Conservation (phyloP, 2,888 invertebrate genomes). For the Automeris io region DNA sequence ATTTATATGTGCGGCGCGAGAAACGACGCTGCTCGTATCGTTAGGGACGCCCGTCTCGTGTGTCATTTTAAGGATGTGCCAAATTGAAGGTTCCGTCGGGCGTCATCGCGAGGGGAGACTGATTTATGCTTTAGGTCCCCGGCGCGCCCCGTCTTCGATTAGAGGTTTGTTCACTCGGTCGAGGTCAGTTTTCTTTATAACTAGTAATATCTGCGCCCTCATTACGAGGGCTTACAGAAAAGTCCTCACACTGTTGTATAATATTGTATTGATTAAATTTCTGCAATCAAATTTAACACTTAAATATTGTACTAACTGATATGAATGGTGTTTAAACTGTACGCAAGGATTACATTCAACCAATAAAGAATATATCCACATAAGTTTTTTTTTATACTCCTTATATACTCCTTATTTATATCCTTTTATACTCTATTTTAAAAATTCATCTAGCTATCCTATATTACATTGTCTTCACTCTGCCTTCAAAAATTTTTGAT, state of each 20-base stretch:
- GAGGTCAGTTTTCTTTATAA: slow-evolving; percentile 71
- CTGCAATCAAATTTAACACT: neutral
- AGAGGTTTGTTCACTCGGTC: slow-evolving; percentile 68
- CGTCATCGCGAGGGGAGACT: slow-evolving; percentile 69
- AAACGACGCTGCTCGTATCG: slow-evolving; percentile 56
- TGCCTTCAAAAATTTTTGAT: too few relatives aligned
- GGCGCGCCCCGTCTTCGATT: slow-evolving; percentile 53
- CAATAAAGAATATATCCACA: too few relatives aligned
- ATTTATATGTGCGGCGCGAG: slow-evolving; percentile 47
- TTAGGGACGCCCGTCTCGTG: slow-evolving; percentile 70
- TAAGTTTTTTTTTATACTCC: too few relatives aligned
- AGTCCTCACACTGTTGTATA: slow-evolving; percentile 22
- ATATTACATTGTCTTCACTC: too few relatives aligned
- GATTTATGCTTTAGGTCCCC: slow-evolving; percentile 64
- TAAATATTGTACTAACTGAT: too few relatives aligned
- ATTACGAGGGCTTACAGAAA: slow-evolving; percentile 37
- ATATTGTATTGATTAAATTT: neutral
- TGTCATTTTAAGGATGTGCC: slow-evolving; percentile 78
- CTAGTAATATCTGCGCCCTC: slow-evolving; percentile 43
- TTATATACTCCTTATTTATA: too few relatives aligned
- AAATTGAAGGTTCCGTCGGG: slow-evolving; percentile 74
- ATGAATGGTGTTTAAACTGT: too few relatives aligned
- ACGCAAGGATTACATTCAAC: too few relatives aligned
- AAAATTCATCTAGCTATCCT: too few relatives aligned
- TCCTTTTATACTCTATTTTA: too few relatives aligned